phyloP scores from a whole-genome alignment of 2,888 invertebrate genomes.

The Tipula confusa region DNA sequence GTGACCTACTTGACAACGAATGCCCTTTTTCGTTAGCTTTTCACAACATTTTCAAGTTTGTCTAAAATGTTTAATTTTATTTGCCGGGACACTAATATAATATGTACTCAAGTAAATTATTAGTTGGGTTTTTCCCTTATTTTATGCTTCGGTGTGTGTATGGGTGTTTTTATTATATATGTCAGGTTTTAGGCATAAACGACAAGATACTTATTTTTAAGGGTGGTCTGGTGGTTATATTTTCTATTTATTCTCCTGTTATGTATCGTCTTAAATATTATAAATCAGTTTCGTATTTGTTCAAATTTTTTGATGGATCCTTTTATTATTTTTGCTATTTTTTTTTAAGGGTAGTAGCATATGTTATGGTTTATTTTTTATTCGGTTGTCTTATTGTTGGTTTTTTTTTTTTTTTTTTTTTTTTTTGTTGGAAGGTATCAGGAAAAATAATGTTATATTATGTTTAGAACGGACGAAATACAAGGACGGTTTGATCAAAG shows the following conservation, averaged over 20 bases:
- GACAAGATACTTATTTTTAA: slow-evolving; percentile 3
- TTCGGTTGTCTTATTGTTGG: background rate
- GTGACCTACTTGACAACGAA: background rate
- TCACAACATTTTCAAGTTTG: background rate
- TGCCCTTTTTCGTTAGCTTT: background rate
- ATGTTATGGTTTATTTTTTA: slow-evolving; percentile 13
- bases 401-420: background rate
- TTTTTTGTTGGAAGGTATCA: too few relatives aligned
- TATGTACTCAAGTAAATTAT: background rate
- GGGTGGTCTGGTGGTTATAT: background rate
- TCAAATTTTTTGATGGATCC: slow-evolving; percentile 20
- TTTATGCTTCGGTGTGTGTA: background rate
- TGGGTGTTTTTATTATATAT: background rate
- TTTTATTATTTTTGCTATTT: background rate
- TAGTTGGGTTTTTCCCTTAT: background rate
- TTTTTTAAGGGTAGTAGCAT: background rate
- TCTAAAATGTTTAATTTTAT: background rate
- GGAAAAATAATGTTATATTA: background rate
- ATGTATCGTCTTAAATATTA: background rate
- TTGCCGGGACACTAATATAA: background rate
- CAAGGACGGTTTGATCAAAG: background rate
- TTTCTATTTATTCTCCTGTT: background rate
- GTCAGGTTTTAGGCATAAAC: background rate
- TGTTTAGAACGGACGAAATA: background rate
- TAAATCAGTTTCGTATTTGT: background rate